Percentiles rank a stretch among this genome's conserved stretches.
phyloP scores from a whole-genome alignment of 2,797 vertebrate species.

The Sternotherus odoratus region DNA sequence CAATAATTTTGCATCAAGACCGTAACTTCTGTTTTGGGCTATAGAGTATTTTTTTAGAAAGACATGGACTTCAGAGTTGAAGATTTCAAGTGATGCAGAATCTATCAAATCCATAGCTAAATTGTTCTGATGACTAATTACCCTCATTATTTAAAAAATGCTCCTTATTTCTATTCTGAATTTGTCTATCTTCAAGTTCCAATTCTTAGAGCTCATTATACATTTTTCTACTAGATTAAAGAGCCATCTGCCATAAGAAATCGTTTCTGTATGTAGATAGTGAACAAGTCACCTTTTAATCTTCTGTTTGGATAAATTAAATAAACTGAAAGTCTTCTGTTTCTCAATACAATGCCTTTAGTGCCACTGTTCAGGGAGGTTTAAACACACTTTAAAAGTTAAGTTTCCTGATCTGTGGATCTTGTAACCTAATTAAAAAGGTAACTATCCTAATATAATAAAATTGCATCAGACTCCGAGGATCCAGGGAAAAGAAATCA shows the following conservation, averaged over 20 bases:
- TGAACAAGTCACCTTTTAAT: background rate
- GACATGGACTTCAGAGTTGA: background rate
- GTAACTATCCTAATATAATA: background rate
- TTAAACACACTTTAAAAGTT: background rate
- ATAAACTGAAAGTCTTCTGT: background rate
- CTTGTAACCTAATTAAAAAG: background rate
- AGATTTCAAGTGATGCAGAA: background rate
- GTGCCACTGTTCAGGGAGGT: background rate
- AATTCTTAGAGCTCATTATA: background rate
- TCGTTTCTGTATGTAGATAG: background rate
- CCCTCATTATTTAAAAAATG: background rate
- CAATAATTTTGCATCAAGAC: background rate
- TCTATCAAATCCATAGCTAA: background rate
- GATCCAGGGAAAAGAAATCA: background rate
- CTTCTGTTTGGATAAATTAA: background rate
- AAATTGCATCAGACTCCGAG: background rate
- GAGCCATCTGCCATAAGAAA: background rate
- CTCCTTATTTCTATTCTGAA: background rate
- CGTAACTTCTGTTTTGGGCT: background rate
- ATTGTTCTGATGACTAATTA: background rate
- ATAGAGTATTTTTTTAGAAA: background rate
- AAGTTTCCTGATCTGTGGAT: background rate
- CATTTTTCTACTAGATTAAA: background rate
- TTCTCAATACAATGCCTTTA: background rate
- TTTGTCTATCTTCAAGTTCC: background rate